Conservation (phyloP, 2,888 invertebrate genomes). For the Ormyrus pomaceus region DNA sequence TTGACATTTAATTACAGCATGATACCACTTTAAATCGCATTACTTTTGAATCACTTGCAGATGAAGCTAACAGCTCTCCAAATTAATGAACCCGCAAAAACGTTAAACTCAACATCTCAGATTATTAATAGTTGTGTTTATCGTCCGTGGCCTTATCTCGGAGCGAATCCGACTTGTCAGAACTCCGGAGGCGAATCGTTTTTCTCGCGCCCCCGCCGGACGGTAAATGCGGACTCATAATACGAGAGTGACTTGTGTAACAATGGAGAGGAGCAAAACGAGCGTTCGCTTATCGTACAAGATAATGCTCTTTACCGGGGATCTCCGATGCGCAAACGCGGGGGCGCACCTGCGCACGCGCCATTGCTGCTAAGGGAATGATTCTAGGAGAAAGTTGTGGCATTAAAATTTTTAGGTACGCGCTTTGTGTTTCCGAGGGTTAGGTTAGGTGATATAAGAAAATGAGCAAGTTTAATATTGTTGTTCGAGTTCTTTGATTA, state of each 20-base stretch:
- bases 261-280: conserved; percentile 23
- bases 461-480: no score
- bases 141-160: background rate
- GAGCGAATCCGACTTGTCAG: conserved; percentile 21
- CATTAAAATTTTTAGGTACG: no score
- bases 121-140: conserved; percentile 29
- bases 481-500: no score
- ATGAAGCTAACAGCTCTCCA: background rate
- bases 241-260: background rate
- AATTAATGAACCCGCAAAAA: conserved; percentile 1
- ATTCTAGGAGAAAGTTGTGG: no score
- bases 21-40: background rate
- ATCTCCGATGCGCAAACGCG: no score
- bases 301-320: conserved; percentile 39
- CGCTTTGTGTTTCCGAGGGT: no score
- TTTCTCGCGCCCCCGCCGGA: conserved; percentile 5
- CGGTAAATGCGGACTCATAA: background rate
- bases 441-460: no score
- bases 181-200: conserved; percentile 29
- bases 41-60: background rate
- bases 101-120: background rate
- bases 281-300: conserved; percentile 38
- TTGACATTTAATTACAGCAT: no score
- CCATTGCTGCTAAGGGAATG: no score
- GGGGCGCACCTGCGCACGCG: no score